Evolutionary conservation across 2,113 vertebrate species (phyloP).

Genomic region (Thryonomys swinderianus): DNA sequence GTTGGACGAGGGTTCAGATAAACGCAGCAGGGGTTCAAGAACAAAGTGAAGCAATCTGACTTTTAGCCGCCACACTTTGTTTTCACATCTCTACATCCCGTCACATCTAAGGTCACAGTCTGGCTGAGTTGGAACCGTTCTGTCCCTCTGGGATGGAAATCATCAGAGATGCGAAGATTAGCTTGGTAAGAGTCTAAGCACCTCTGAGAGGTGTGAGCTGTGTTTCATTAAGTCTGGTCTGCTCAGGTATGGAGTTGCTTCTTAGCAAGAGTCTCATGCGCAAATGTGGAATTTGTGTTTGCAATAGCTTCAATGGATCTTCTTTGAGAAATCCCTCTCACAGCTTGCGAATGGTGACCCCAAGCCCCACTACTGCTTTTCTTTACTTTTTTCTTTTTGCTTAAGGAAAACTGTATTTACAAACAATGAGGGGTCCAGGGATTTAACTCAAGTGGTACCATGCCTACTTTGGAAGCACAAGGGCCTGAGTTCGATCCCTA

Average conservation of each 20-base stretch:
- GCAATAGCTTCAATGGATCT: not conserved
- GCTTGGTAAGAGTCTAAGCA: not conserved
- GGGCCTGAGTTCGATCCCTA: no score
- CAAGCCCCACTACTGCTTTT: not conserved
- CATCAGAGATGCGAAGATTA: not conserved
- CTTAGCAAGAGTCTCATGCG: not conserved
- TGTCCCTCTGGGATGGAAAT: not conserved
- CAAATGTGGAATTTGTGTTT: not conserved
- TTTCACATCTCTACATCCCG: constrained; percentile 33
- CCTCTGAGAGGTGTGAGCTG: not conserved
- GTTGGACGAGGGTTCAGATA: constrained; percentile 8
- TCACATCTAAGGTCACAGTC: constrained; percentile 27
- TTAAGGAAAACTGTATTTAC: not conserved
- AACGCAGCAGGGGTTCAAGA: constrained; percentile 17
- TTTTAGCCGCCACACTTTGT: constrained; percentile 48
- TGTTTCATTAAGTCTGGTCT: not conserved
- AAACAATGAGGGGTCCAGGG: not conserved
- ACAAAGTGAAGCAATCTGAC: constrained; percentile 75
- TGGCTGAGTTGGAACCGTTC: constrained; percentile 6
- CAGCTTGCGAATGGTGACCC: not conserved
- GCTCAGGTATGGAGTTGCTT: not conserved
- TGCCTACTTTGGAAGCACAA: no score
- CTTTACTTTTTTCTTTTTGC: not conserved
- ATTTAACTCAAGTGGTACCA: no score
- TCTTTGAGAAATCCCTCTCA: not conserved